A percentile compares a stretch with the other conserved stretches of the same genome.
Conservation (phyloP, 37 sponge, comb jelly and placozoan genomes). For the Cliona cf. orientalis region DNA sequence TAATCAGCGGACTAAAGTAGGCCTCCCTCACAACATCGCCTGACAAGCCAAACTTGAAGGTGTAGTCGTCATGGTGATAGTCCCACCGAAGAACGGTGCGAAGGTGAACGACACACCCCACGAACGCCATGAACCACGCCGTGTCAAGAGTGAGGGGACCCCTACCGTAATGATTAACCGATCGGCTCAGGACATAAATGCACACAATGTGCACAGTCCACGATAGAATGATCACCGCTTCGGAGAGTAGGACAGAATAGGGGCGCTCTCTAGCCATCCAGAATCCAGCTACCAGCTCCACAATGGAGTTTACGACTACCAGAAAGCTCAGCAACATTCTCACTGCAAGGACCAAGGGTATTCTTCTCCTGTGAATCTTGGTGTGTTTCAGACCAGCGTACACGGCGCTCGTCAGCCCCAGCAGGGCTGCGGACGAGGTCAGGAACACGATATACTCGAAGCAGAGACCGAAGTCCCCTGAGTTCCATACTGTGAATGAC, state of each 20-base stretch:
- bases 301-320: conserved; percentile 9
- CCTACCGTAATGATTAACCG: conserved; percentile 47
- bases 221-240: conserved; percentile 2
- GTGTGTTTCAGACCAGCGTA: conserved; percentile 43
- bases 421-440: conserved; percentile 5
- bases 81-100: conserved; percentile 25
- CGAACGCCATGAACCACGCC: conserved; percentile 51
- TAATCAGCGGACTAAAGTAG: conserved; percentile 43
- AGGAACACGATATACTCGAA: conserved; percentile 55
- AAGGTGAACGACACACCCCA: conserved; percentile 45
- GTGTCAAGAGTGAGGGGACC: conserved; percentile 65
- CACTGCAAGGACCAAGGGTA: conserved; percentile 15
- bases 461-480: conserved; percentile 66
- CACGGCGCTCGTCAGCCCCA: conserved; percentile 55
- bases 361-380: conserved; percentile 28
- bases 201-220: conserved; percentile 47
- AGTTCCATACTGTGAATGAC: conserved; percentile 57
- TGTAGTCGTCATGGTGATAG: not conserved
- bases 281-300: conserved; percentile 35
- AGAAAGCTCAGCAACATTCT: conserved; percentile 26
- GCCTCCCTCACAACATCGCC: not conserved
- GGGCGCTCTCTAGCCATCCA: conserved; percentile 26
- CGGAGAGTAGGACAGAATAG: conserved; percentile 42
- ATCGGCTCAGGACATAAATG: conserved; percentile 31
- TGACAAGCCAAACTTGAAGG: no score